Base-by-base conservation (phyloP, 2,888 invertebrate species). In the Nowickia ferox region DNA sequence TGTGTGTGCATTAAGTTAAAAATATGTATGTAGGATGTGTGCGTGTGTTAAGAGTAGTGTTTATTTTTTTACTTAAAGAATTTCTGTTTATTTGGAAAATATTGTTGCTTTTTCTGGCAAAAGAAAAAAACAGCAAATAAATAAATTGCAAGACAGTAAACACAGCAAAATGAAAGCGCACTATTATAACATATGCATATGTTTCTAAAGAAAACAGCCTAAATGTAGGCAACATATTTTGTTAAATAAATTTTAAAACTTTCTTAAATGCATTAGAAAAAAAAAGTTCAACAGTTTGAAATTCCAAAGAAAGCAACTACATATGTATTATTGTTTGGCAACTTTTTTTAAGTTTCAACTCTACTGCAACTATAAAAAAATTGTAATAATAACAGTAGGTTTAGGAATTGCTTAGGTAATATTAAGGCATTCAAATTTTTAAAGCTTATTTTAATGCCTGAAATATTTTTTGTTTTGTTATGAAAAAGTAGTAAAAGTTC, bases 201-300 rank as follows among this genome's bases (percentile, higher is more conserved):
- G 65, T 17, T 65, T 17, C 19, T 17, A 59, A n/a, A 57, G 46
- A 66, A 46, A 66, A 66, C 55, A 57, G 76, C 77, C 77, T 77
- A 77, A 66, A 77, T 10, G 66, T 77, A 46, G 66, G 44, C 77
- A 57, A 59, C 48, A 76, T 76, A 66, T 74, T 71, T 65, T 68
- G 22, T 22, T 48, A 59, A 40, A 57, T 42, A 65, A 65, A 76
- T 53, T 63, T 38, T 10, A 10, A 75, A 74, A 74, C 68, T 75
- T 80, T 59, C 30, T 9, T 19, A 57, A 63, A 71, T 55, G 61
- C 53, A 71, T 40, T 57, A 75, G 1, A 72, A 22, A 30, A 30
- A 30, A 30, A 30, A 44, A n/a, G 9, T 57, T n/a, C n/a, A 42
- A 74, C 51, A 53, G 42, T 11, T 71, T 59, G 9, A 19, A 55